Percentiles rank a stretch among this genome's conserved stretches.
These are phyloP conservation scores for Imbricaverruca yamaguchii DNA, from an alignment of 2,888 invertebrate genomes.

Conservation along the genomic window DNA sequence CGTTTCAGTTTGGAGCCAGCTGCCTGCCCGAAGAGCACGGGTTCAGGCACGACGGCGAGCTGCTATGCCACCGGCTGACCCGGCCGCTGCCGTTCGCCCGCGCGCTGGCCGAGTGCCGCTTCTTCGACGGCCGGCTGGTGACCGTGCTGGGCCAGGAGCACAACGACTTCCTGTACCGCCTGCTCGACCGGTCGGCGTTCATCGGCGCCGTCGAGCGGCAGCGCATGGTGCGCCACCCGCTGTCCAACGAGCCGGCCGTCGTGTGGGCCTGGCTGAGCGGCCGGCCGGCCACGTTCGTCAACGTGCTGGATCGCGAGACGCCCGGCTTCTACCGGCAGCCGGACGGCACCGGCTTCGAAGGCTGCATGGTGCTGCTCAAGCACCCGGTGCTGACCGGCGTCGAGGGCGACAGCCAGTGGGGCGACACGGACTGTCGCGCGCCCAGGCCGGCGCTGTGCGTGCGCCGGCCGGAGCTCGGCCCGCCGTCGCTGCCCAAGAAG, in stretches of 20 bases:
- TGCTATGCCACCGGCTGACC: constrained; percentile 1
- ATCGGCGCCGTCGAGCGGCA: not conserved
- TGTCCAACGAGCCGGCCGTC: not conserved
- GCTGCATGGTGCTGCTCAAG: constrained; percentile 1
- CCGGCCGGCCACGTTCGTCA: not conserved
- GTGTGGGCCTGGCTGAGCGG: constrained; percentile 2
- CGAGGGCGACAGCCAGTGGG: not conserved
- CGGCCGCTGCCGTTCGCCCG: not conserved
- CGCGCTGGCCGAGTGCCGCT: not conserved
- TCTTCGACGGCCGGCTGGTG: not conserved
- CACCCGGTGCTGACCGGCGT: not conserved
- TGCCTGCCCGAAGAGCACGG: not conserved
- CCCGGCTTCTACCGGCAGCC: not conserved
- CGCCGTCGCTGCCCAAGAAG: not conserved
- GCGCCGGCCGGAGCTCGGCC: not conserved
- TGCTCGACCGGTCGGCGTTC: not conserved
- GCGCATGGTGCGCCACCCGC: not conserved
- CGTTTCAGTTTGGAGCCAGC: not conserved
- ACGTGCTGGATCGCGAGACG: not conserved
- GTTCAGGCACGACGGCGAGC: not conserved
- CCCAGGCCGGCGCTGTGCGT: not conserved
- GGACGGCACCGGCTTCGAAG: not conserved
- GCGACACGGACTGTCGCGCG: not conserved
- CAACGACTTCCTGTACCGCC: not conserved
- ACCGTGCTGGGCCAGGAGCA: not conserved